These are phyloP conservation scores for Habrosyne pyritoides DNA, from an alignment of 2,888 invertebrate genomes.

Conservation along the genomic window DNA sequence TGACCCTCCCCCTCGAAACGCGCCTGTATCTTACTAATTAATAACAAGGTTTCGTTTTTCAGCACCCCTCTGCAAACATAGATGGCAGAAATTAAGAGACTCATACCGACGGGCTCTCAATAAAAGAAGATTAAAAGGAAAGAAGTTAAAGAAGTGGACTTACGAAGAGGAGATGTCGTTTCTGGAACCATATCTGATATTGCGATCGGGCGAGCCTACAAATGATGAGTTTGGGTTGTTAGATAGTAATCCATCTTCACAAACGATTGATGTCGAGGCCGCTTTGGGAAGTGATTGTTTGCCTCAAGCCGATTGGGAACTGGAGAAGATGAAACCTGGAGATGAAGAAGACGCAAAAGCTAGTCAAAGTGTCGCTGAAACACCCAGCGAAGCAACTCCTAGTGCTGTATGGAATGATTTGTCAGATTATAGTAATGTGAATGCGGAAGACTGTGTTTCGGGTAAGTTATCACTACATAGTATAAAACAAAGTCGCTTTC, in stretches of 20 bases:
- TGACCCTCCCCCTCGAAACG: too few relatives aligned
- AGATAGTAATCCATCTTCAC: not conserved
- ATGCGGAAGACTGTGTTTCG: not conserved
- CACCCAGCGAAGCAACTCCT: not conserved
- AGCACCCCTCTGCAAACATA: constrained; percentile 20
- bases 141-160: constrained; percentile 18
- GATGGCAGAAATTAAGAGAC: constrained; percentile 24
- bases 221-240: not conserved
- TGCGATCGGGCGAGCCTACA: not conserved
- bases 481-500: too few relatives aligned
- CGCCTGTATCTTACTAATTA: constrained; percentile 5
- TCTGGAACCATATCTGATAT: not conserved
- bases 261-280: not conserved
- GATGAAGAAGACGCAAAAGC: not conserved
- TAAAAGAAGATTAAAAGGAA: constrained; percentile 21
- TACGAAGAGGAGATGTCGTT: constrained; percentile 4
- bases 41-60: constrained; percentile 11
- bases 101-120: constrained; percentile 21
- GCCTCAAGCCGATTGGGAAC: not conserved
- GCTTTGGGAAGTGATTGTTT: not conserved
- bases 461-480: not conserved
- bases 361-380: not conserved
- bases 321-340: not conserved
- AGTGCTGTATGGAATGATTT: not conserved
- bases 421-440: not conserved